These are phyloP conservation scores for Penaeus indicus DNA, from an alignment of 1,140 invertebrate genomes.

Conservation along the genomic window DNA sequence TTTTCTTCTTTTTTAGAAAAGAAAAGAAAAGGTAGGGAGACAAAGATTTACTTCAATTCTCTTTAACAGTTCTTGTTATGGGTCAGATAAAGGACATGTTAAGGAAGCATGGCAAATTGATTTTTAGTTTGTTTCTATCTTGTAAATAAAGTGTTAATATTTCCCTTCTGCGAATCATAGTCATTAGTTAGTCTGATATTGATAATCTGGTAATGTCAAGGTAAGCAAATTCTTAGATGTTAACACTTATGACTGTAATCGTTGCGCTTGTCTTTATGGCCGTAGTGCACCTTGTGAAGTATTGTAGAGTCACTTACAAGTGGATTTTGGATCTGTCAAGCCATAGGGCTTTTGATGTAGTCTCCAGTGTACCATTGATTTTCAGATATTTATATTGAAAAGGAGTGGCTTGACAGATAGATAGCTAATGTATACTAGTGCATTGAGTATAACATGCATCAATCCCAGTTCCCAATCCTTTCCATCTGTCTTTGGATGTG, in stretches of 20 bases:
- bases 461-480: no score
- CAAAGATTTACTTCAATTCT: no score
- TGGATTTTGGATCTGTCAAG: conserved; percentile 24
- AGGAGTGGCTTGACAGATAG: neutral
- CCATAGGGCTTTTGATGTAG: neutral
- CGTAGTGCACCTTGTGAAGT: conserved; percentile 34
- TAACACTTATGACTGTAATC: conserved; percentile 13
- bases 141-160: neutral
- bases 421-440: no score
- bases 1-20: no score
- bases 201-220: neutral
- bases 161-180: neutral
- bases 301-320: neutral
- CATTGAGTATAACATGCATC: no score
- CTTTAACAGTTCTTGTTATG: no score
- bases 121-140: neutral
- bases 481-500: no score
- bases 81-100: no score
- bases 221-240: conserved; percentile 24
- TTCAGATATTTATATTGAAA: neutral
- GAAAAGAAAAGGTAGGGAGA: no score
- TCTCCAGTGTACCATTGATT: neutral
- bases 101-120: neutral
- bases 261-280: conserved; percentile 33
- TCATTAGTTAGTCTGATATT: neutral